Percentiles rank a stretch among this genome's conserved stretches.
Evolutionary conservation across 2,888 invertebrate genomes (phyloP).

Genomic region (Beris morrisii): DNA sequence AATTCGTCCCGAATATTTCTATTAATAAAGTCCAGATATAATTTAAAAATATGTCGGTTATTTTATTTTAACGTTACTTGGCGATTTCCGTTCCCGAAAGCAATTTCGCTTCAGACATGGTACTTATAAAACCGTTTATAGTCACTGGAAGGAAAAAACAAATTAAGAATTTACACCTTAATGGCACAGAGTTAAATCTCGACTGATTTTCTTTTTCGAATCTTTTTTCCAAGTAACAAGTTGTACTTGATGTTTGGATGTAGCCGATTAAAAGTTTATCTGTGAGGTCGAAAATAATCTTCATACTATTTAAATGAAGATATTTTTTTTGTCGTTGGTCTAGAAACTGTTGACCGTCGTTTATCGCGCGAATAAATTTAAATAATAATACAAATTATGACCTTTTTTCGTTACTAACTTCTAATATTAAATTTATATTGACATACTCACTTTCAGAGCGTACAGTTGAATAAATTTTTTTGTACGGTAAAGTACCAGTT

Average conservation of each 20-base stretch:
- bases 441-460: no score
- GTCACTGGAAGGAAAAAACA: constrained; percentile 20
- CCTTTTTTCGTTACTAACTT: no score
- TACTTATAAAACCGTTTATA: constrained; percentile 29
- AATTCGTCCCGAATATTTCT: constrained; percentile 75
- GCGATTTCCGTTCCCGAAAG: constrained; percentile 72
- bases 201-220: constrained; percentile 10
- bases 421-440: no score
- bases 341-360: no score
- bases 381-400: no score
- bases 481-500: no score
- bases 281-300: constrained; percentile 17
- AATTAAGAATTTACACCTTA: constrained; percentile 8
- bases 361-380: no score
- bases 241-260: constrained; percentile 8
- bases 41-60: neutral
- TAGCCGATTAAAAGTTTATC: constrained; percentile 24
- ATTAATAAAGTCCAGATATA: constrained; percentile 38
- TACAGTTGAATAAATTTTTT: no score
- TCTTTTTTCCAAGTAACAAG: constrained; percentile 7
- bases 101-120: constrained; percentile 55
- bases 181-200: constrained; percentile 16
- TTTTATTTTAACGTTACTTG: constrained; percentile 58
- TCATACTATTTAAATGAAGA: constrained; percentile 7
- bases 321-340: neutral